phyloP scores from a whole-genome alignment of 2,113 vertebrate genomes.

The Cynopterus brachyotis region DNA sequence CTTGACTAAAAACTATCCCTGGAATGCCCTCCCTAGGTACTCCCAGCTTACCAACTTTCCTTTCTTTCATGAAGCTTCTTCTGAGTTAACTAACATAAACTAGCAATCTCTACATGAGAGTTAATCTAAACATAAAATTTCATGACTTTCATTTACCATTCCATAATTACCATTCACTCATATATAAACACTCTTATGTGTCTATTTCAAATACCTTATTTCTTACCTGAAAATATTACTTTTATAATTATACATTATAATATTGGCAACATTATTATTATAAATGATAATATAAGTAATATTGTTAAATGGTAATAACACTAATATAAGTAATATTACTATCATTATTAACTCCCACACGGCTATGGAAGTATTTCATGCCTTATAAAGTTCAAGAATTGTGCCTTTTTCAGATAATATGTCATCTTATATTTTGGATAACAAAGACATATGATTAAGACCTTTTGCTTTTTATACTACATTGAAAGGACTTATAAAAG shows the following conservation, averaged over 20 bases:
- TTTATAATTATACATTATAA: conserved; percentile 29
- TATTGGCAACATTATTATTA: background rate
- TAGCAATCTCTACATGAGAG: background rate
- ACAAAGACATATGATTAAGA: conserved; percentile 19
- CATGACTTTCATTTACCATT: background rate
- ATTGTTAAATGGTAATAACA: background rate
- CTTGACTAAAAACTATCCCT: background rate
- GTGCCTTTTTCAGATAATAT: conserved; percentile 32
- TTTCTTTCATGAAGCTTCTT: background rate
- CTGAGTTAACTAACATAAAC: background rate
- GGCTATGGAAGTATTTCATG: background rate
- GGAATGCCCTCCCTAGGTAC: background rate
- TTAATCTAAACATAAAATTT: conserved; percentile 49
- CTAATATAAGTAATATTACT: background rate
- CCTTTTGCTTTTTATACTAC: conserved; percentile 25
- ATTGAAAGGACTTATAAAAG: conserved; percentile 27
- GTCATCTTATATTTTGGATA: conserved; percentile 14
- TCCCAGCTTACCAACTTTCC: background rate
- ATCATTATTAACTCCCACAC: conserved; percentile 20
- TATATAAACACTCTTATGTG: background rate
- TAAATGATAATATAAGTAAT: conserved; percentile 4
- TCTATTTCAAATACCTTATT: conserved; percentile 46
- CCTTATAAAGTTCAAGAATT: background rate
- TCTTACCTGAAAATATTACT: conserved; percentile 12
- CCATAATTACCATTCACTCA: background rate